phyloP scores from a whole-genome alignment of 2,888 invertebrate genomes.

The Volucella inanis region DNA sequence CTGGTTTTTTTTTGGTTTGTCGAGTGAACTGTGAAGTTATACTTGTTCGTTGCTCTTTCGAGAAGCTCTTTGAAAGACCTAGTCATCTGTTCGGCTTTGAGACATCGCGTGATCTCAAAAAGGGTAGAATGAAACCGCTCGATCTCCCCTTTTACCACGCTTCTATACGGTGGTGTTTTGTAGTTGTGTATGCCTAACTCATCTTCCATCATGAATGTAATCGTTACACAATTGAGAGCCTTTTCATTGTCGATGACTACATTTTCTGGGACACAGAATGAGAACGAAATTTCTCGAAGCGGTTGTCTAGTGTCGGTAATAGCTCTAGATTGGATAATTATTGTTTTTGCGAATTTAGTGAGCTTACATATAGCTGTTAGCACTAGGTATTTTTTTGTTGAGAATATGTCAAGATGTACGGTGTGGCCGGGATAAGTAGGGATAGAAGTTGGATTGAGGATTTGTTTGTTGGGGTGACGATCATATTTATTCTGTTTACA shows the following conservation, averaged over 20 bases:
- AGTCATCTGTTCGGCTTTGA: neutral
- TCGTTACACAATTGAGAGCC: constrained; percentile 21
- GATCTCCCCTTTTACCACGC: no score
- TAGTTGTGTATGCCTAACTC: neutral
- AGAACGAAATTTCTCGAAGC: no score
- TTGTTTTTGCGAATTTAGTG: constrained; percentile 29
- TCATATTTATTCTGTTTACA: constrained; percentile 4
- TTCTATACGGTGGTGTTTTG: no score
- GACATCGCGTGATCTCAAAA: constrained; percentile 19
- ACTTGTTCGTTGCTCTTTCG: constrained; percentile 2
- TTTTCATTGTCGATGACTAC: neutral
- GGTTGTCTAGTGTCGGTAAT: neutral
- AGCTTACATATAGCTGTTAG: constrained; percentile 24
- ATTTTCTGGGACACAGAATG: no score
- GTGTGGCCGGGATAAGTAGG: no score
- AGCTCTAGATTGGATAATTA: constrained; percentile 17
- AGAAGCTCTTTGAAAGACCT: constrained; percentile 28
- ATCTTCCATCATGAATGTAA: constrained; percentile 10
- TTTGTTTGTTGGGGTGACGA: no score
- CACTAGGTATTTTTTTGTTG: no score
- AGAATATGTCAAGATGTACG: no score
- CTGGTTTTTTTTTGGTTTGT: neutral
- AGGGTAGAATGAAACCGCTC: no score
- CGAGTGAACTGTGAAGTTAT: constrained; percentile 1
- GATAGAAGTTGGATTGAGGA: neutral